Evolutionary conservation across 2,888 invertebrate genomes (phyloP), one percentile per base, ranked within the genome.

Genomic region (Argynnis bischoffii): DNA sequence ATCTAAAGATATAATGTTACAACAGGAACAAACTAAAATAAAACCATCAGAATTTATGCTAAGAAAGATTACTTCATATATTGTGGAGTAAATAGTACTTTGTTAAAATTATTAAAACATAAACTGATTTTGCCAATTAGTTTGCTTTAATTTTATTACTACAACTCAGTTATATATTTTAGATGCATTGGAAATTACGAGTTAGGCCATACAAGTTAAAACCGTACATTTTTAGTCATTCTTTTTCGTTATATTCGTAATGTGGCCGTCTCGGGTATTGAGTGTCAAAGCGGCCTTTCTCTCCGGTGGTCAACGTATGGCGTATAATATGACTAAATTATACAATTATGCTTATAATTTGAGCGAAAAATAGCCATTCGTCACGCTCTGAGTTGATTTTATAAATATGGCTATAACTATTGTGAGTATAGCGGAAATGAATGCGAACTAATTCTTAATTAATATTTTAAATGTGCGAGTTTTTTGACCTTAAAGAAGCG

Each of bases 281-380:
- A 70, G 77, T 89, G 79, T 84, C 89, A 88, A 87, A 88, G 74
- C 78, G 78, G 80, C 77, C 71, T 75, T 80, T 73, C 72, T 71
- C 71, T 72, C 63, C 77, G 72, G 72, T 75, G 61, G 60, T 51
- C 50, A 79, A 78, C 73, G 81, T 85, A 80, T 80, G 81, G 81
- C 87, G 84, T 76, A 87, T 88, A 88, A 90, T 89, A 89, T 86
- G 83, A 74, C 78, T 78, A 79, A 80, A 81, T 86, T 88, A 84
- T 48, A 61, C 48, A 60, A 66, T 66, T 61, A 55, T 48, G 21
- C 41, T 66, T 55, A 86, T 85, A 86, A 85, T 83, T 84, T 82
- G 18, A 55, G 35, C 63, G 55, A 55, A 66, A 60, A 55, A 64
- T 60, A 54, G 31, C 35, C 51, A 51, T 51, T 35, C 15, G 35